phyloP scores from a whole-genome alignment of 2,888 invertebrate species.

The Chymomyza procnemis region DNA sequence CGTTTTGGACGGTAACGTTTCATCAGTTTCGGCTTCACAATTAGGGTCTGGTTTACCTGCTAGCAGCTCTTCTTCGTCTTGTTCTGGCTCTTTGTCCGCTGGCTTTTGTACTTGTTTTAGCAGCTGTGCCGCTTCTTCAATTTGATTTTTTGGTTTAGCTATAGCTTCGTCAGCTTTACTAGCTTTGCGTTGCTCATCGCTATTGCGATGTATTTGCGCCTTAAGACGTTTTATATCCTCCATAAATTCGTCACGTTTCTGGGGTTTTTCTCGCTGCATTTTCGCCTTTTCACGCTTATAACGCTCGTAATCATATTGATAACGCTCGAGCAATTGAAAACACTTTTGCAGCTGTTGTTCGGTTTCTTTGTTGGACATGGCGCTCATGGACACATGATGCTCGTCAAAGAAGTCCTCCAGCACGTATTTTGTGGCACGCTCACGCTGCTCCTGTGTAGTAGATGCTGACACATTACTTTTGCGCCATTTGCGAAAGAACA shows the following conservation, averaged over 20 bases:
- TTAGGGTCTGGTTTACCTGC: slow-evolving; percentile 3
- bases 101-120: slow-evolving; percentile 9
- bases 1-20: slow-evolving; percentile 46
- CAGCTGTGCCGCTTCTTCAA: slow-evolving; percentile 25
- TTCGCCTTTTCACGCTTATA: slow-evolving; percentile 74
- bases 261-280: slow-evolving; percentile 60
- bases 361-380: slow-evolving; percentile 75
- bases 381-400: slow-evolving; percentile 75
- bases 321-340: slow-evolving; percentile 71
- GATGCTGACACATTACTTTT: slow-evolving; percentile 57
- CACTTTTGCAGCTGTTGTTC: slow-evolving; percentile 74
- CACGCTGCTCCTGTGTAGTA: slow-evolving; percentile 62
- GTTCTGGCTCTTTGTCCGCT: slow-evolving; percentile 16
- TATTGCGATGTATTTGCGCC: slow-evolving; percentile 74
- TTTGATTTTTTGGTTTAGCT: slow-evolving; percentile 17
- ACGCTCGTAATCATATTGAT: slow-evolving; percentile 75
- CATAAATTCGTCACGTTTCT: slow-evolving; percentile 74
- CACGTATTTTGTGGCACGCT: slow-evolving; percentile 80
- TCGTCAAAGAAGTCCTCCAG: slow-evolving; percentile 80
- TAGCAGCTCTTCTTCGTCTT: slow-evolving; percentile 5
- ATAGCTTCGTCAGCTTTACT: slow-evolving; percentile 28
- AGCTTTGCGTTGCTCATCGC: slow-evolving; percentile 65
- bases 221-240: slow-evolving; percentile 76
- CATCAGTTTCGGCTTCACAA: slow-evolving; percentile 8
- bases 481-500: slow-evolving; percentile 77